Evolutionary conservation across 2,113 vertebrate species (phyloP), one percentile per base, ranked within the genome.

Genomic region (Cygnus atratus): DNA sequence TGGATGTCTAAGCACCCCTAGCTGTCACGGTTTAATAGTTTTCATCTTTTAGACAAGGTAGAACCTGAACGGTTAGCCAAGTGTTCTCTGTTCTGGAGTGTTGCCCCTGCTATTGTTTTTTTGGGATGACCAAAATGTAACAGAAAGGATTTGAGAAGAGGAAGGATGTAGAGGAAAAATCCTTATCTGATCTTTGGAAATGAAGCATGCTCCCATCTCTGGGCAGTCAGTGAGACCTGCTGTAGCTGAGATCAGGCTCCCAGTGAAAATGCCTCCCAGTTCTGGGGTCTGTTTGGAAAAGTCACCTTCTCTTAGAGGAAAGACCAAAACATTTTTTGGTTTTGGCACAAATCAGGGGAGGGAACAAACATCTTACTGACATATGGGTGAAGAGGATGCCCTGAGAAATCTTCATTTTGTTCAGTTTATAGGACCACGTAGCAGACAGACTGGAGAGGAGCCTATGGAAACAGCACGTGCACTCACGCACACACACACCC

Each of bases 401-500:
- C 84, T 88, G 66, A 63, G 33, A 88, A 86, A 72, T 65, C 66
- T 71, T 82, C 2, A 1, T 62, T 91, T 66, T 75, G 26, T 61
- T 61, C 58, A 9, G 35, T 43, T 84, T 59, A 14, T 70, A 33
- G 77, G 48, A 13, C 24, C 41, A 24, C 22, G 41, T 57, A 41
- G 65, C 62, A 61, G 43, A n/a, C 37, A 63, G 44, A n/a, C 22
- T 35, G n/a, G 22, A 71, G n/a, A 66, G 39, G 76, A 77, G 35
- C 65, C 75, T 63, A n/a, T 19, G 65, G 80, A 85, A 74, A 25
- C 6, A 73, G 19, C 43, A 19, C 39, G 2, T 44, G 61, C 72
- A 16, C 44, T 65, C 1, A 0, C 39, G 46, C 1, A 24, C 55
- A 31, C 57, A 10, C 37, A 7, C 37, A 3, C 2, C 20, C 18